A percentile compares a stretch with the other conserved stretches of the same genome.
These are phyloP conservation scores for Oscheius sp. DNA, from an alignment of 2,888 invertebrate genomes.

Conservation along the genomic window DNA sequence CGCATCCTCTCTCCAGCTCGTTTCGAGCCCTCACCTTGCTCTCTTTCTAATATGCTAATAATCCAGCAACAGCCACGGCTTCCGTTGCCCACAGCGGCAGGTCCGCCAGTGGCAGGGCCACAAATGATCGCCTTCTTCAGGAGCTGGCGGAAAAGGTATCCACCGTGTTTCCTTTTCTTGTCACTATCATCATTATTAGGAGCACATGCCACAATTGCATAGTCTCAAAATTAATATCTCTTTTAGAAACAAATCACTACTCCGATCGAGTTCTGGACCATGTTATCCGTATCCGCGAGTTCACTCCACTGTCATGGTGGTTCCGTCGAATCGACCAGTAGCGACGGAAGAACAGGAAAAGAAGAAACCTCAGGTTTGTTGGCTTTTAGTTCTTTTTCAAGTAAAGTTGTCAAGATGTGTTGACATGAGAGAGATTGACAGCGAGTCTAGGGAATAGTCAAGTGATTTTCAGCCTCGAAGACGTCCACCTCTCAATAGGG, in stretches of 20 bases:
- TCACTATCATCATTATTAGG: background rate
- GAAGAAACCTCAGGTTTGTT: slow-evolving; percentile 25
- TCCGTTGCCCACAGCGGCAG: slow-evolving; percentile 6
- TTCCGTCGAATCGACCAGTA: slow-evolving; percentile 57
- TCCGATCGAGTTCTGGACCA: slow-evolving; percentile 52
- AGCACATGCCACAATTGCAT: background rate
- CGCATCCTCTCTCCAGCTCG: slow-evolving; percentile 5
- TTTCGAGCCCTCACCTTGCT: slow-evolving; percentile 14
- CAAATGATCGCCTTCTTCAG: slow-evolving; percentile 34
- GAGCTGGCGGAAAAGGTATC: slow-evolving; percentile 26
- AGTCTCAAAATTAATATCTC: background rate
- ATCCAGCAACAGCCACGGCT: slow-evolving; percentile 17
- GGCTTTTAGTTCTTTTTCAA: background rate
- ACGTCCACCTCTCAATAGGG: slow-evolving; percentile 71
- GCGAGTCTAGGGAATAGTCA: background rate
- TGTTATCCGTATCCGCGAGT: slow-evolving; percentile 70
- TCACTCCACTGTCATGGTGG: slow-evolving; percentile 69
- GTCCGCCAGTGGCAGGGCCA: slow-evolving; percentile 5
- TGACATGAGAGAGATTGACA: background rate
- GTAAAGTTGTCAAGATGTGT: background rate
- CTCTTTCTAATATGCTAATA: slow-evolving; percentile 28
- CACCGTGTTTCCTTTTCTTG: background rate
- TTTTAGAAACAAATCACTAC: slow-evolving; percentile 53
- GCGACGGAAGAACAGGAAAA: slow-evolving; percentile 18
- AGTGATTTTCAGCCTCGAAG: slow-evolving; percentile 46